Base-by-base conservation (phyloP, 2,113 vertebrate species). In the Muntiacus reevesi region DNA sequence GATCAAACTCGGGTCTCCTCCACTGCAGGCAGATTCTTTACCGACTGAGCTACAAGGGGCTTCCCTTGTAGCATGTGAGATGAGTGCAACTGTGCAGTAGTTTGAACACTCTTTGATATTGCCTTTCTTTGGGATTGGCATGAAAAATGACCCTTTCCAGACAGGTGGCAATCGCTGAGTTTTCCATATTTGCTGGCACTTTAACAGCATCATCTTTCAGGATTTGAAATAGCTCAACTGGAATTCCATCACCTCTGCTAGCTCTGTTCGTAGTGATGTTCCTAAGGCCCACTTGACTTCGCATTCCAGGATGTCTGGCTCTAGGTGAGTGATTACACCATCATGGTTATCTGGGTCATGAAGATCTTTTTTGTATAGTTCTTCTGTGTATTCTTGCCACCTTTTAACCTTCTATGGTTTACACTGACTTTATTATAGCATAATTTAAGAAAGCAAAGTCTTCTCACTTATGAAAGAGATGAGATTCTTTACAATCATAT, bases 361-460 rank as follows among this genome's bases (percentile, higher is more conserved):
- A 67, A 67, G 64, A 67, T 67, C 33, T 67, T 67, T 67, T n/a
- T 67, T 67, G 33, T 67, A 67, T n/a, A 67, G 16, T 67, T n/a
- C 33, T 67, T 67, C 64, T n/a, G 64, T n/a, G 33, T 67, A 67
- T 67, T 67, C 33, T 67, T 67, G 33, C 8, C 64, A 67, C 64
- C 33, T 67, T 33, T n/a, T 64, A 87, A 62, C 67, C 78, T 93
- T 62, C 67, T 89, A 28, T 83, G 83, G 60, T 71, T 89, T 94
- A 57, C 74, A 52, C 47, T 95, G 76, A 91, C 40, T 91, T 91
- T 89, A 62, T 60, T 81, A 93, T 28, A 27, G 67, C 23, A 79
- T 96, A 86, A 74, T 60, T 91, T 94, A 89, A 95, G 60, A 86
- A 97, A 97, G 30, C 60, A 93, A 91, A 74, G 45, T 82, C 40